These are phyloP conservation scores for Phalacrocorax pelagicus DNA, from an alignment of 2,113 vertebrate genomes.

Conservation along the genomic window DNA sequence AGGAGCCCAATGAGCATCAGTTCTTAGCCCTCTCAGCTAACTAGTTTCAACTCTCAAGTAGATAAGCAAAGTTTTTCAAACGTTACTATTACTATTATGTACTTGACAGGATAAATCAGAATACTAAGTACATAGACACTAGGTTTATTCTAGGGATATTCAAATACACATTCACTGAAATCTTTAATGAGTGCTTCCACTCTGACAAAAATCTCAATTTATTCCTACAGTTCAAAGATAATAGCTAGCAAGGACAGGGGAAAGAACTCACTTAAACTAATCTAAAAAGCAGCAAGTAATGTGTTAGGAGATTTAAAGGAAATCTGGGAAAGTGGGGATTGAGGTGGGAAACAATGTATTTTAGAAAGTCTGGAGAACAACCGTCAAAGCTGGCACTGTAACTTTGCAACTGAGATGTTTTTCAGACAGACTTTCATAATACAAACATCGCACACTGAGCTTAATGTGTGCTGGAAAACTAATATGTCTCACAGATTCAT, in stretches of 20 bases:
- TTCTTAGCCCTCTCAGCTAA: neutral
- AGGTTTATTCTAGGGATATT: neutral
- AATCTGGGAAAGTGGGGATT: neutral
- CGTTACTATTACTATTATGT: neutral
- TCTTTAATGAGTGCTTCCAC: neutral
- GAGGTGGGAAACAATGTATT: neutral
- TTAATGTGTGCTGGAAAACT: slow-evolving; percentile 1
- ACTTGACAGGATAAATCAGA: neutral
- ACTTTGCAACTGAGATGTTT: neutral
- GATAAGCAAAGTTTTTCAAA: neutral
- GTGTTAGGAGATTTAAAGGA: neutral
- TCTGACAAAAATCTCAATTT: neutral
- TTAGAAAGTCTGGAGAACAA: neutral
- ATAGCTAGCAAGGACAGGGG: neutral
- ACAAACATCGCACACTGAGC: neutral
- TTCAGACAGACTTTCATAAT: neutral
- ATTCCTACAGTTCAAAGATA: neutral
- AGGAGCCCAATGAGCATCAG: neutral
- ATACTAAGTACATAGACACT: neutral
- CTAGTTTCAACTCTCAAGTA: neutral
- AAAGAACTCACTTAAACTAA: neutral
- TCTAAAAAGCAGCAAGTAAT: neutral
- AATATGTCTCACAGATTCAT: neutral
- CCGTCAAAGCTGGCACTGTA: neutral
- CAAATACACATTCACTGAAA: neutral